phyloP scores from a whole-genome alignment of 2,797 vertebrate species.

The Hippopotamyrus pictus region DNA sequence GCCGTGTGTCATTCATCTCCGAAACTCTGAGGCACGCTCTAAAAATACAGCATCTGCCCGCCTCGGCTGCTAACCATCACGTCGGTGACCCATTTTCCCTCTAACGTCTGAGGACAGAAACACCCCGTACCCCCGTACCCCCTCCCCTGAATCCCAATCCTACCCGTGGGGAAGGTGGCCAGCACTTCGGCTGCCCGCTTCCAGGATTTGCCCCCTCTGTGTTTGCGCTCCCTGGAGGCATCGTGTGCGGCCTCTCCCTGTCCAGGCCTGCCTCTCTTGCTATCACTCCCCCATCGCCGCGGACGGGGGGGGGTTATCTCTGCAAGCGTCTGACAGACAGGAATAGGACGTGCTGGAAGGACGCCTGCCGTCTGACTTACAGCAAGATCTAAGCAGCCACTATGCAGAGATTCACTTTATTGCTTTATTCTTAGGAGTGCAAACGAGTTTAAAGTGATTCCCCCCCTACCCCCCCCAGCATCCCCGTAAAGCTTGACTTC shows the following conservation, averaged over 20 bases:
- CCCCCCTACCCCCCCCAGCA: neutral
- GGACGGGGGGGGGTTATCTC: neutral
- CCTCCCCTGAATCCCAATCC: slow-evolving; percentile 38
- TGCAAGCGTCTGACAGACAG: neutral
- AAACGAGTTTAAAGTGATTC: neutral
- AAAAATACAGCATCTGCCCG: slow-evolving; percentile 66
- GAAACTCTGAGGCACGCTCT: slow-evolving; percentile 58
- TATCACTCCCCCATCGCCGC: neutral
- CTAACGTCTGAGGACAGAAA: slow-evolving; percentile 48
- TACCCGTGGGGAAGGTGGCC: slow-evolving; percentile 30
- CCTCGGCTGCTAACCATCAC: slow-evolving; percentile 60
- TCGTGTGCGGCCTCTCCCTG: slow-evolving; percentile 14
- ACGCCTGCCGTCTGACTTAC: neutral
- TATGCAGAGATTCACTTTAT: neutral
- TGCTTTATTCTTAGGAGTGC: neutral
- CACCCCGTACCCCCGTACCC: neutral
- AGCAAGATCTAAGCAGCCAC: neutral
- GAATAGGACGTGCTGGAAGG: neutral
- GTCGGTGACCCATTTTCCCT: slow-evolving; percentile 66
- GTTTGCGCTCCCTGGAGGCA: slow-evolving; percentile 48
- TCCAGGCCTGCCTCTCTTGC: neutral
- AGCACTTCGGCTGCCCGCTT: neutral
- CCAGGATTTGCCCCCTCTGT: slow-evolving; percentile 33
- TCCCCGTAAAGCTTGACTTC: neutral
- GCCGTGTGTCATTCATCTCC: slow-evolving; percentile 52